phyloP scores from a whole-genome alignment of 2,888 invertebrate species.

The Dichetophora obliterata region DNA sequence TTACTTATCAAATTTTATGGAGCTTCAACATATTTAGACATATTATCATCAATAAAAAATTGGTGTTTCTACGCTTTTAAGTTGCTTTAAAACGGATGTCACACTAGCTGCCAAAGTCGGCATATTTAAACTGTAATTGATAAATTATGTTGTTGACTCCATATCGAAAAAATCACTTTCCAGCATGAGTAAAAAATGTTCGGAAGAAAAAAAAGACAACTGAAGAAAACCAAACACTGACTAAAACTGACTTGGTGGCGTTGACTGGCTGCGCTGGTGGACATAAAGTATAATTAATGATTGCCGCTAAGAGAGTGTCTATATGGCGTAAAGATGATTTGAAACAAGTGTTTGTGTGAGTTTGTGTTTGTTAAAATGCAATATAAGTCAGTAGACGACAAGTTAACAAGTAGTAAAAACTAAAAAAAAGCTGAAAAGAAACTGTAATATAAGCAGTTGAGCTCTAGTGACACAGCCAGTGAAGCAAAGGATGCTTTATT shows the following conservation, averaged over 20 bases:
- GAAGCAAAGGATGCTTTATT: constrained; percentile 5
- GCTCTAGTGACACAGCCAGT: neutral
- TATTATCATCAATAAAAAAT: too few species aligned
- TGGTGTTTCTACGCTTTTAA: too few species aligned
- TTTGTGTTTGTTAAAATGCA: neutral
- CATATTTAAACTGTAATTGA: too few species aligned
- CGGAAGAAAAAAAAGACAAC: neutral
- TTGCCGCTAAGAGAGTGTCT: constrained; percentile 5
- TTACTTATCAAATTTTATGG: too few species aligned
- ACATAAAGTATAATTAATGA: constrained; percentile 28
- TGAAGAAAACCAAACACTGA: constrained; percentile 1
- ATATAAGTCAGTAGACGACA: constrained; percentile 15
- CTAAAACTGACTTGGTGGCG: neutral
- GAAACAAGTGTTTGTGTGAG: neutral
- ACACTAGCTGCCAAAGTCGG: too few species aligned
- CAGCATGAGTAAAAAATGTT: neutral
- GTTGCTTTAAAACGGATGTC: too few species aligned
- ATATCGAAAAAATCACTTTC: neutral
- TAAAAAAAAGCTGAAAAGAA: neutral
- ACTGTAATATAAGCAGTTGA: neutral
- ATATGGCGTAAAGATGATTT: neutral
- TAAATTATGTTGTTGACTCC: too few species aligned
- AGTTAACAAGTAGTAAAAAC: neutral
- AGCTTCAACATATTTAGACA: too few species aligned
- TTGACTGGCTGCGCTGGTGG: neutral